A percentile compares a stretch with the other conserved stretches of the same genome.
Conservation (phyloP, 1,140 invertebrate genomes). For the Drosophila yakuba region DNA sequence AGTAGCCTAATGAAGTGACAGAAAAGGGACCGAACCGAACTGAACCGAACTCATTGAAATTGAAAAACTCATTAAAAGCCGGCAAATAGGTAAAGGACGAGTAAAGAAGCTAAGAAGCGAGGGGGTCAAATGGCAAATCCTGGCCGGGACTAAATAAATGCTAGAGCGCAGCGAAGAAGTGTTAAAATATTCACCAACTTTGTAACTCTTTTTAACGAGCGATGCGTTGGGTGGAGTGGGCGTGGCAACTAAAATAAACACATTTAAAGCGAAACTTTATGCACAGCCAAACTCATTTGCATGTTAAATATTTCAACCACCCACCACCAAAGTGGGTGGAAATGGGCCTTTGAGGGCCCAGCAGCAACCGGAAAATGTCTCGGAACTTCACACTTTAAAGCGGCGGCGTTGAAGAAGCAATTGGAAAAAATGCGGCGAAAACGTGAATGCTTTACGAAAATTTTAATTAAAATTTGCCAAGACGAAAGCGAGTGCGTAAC, state of each 20-base stretch:
- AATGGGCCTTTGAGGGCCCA: neutral
- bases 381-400: constrained; percentile 77
- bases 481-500: constrained; percentile 62
- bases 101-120: too few relatives aligned
- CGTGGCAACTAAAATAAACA: constrained; percentile 81
- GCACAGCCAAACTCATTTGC: constrained; percentile 82
- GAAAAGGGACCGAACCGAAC: constrained; percentile 40
- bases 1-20: constrained; percentile 48
- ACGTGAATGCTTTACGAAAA: constrained; percentile 66
- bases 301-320: constrained; percentile 80
- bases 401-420: constrained; percentile 19
- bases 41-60: constrained; percentile 49
- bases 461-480: constrained; percentile 80
- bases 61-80: constrained; percentile 54
- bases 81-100: neutral
- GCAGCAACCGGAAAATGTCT: constrained; percentile 59
- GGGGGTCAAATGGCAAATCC: constrained; percentile 21
- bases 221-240: constrained; percentile 33
- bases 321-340: constrained; percentile 4
- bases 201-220: constrained; percentile 82
- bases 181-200: constrained; percentile 84
- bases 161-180: constrained; percentile 79
- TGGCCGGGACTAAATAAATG: constrained; percentile 73
- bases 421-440: constrained; percentile 38
- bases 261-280: constrained; percentile 83